These are phyloP conservation scores for Arctia plantaginis DNA, from an alignment of 2,888 invertebrate species.

Conservation along the genomic window DNA sequence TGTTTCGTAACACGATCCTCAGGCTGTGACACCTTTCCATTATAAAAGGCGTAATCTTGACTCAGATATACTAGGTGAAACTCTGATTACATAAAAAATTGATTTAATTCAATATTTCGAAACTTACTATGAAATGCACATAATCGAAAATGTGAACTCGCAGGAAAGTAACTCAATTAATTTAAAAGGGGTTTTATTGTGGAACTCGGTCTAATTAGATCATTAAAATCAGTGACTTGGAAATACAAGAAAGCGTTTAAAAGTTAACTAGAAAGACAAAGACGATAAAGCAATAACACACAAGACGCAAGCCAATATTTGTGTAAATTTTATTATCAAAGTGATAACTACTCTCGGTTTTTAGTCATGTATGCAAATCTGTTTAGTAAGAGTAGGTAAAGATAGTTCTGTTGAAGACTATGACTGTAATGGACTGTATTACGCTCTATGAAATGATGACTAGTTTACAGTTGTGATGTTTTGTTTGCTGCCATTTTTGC, in stretches of 20 bases:
- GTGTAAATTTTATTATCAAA: slow-evolving; percentile 40
- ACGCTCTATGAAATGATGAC: slow-evolving; percentile 37
- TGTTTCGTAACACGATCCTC: slow-evolving; percentile 39
- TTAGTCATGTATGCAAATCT: slow-evolving; percentile 36
- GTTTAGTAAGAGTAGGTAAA: slow-evolving; percentile 29
- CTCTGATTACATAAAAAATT: neutral
- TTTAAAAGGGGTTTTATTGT: slow-evolving; percentile 1
- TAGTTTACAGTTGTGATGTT: slow-evolving; percentile 23
- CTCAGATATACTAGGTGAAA: slow-evolving; percentile 23
- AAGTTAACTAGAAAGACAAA: slow-evolving; percentile 34
- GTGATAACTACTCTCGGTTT: slow-evolving; percentile 48
- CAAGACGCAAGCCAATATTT: slow-evolving; percentile 48
- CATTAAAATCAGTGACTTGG: neutral
- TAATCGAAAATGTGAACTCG: slow-evolving; percentile 7
- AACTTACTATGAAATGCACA: neutral
- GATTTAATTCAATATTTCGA: slow-evolving; percentile 4
- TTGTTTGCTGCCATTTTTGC: slow-evolving; percentile 22
- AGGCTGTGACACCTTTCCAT: slow-evolving; percentile 35
- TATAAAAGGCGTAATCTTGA: slow-evolving; percentile 44
- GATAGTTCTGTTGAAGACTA: slow-evolving; percentile 18
- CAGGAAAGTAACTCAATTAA: slow-evolving; percentile 1
- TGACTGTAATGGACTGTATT: slow-evolving; percentile 18
- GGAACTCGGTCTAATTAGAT: neutral
- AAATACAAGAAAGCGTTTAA: slow-evolving; percentile 14
- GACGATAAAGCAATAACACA: slow-evolving; percentile 33